Evolutionary conservation across 2,888 invertebrate genomes (phyloP).

Genomic region (Drosophila helvetica): DNA sequence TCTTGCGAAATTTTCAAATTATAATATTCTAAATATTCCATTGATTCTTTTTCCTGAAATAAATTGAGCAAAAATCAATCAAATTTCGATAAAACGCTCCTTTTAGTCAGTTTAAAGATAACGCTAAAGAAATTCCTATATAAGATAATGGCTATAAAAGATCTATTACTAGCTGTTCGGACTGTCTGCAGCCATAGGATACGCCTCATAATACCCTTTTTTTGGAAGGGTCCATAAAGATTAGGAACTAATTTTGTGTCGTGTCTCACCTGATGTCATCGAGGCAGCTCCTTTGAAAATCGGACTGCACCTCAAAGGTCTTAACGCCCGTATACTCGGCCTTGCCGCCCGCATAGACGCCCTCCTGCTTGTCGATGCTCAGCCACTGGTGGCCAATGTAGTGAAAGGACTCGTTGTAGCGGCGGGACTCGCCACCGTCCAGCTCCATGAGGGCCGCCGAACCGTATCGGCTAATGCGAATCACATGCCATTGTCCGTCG

Average conservation of each 20-base stretch:
- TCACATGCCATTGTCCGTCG: constrained; percentile 98
- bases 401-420: constrained; percentile 95
- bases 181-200: too few relatives aligned
- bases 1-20: too few relatives aligned
- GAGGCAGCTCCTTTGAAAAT: constrained; percentile 94
- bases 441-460: constrained; percentile 95
- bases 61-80: too few relatives aligned
- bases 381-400: constrained; percentile 96
- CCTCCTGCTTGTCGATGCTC: constrained; percentile 95
- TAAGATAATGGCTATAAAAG: too few relatives aligned
- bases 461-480: constrained; percentile 94
- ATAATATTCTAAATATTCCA: too few relatives aligned
- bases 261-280: constrained; percentile 85
- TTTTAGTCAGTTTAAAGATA: too few relatives aligned
- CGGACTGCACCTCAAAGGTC: constrained; percentile 96
- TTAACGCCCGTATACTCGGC: constrained; percentile 97
- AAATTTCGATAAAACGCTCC: too few relatives aligned
- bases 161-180: too few relatives aligned
- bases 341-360: constrained; percentile 97
- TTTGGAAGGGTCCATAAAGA: neutral
- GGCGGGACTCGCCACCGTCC: constrained; percentile 96
- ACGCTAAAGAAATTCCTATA: too few relatives aligned
- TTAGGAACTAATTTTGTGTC: neutral
- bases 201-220: neutral
- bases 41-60: too few relatives aligned